phyloP scores from a whole-genome alignment of 2,888 invertebrate genomes.

The Boloria euphrosyne region DNA sequence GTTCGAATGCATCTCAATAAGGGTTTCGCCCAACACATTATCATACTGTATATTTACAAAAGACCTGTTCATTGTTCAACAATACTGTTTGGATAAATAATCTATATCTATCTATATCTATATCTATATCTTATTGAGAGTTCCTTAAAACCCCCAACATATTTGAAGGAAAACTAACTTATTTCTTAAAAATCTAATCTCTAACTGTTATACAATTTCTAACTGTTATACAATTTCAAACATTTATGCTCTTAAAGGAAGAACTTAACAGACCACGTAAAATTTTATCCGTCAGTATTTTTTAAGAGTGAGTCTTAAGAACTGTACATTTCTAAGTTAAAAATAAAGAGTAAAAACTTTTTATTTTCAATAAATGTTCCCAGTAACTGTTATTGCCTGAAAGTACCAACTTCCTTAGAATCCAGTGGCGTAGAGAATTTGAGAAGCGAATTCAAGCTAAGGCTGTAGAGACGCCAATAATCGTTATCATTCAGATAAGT shows the following conservation, averaged over 20 bases:
- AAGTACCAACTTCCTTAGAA: slow-evolving; percentile 42
- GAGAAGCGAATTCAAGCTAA: slow-evolving; percentile 55
- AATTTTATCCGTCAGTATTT: background rate
- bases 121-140: no score
- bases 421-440: slow-evolving; percentile 56
- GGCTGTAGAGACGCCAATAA: slow-evolving; percentile 70
- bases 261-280: no score
- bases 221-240: no score
- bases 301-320: background rate
- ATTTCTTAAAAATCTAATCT: no score
- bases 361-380: slow-evolving; percentile 27
- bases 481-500: slow-evolving; percentile 71
- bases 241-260: no score
- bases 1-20: slow-evolving; percentile 74
- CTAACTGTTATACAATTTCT: no score
- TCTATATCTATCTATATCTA: no score
- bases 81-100: background rate
- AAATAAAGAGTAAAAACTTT: background rate
- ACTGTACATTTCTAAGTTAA: background rate
- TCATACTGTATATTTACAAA: slow-evolving; percentile 60
- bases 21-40: slow-evolving; percentile 80
- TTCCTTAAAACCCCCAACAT: no score
- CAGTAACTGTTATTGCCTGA: slow-evolving; percentile 32
- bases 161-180: no score
- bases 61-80: slow-evolving; percentile 47